Percentiles rank a stretch among this genome's conserved stretches.
Evolutionary conservation across 1,140 invertebrate species (phyloP).

Genomic region (Drosophila bipectinata): DNA sequence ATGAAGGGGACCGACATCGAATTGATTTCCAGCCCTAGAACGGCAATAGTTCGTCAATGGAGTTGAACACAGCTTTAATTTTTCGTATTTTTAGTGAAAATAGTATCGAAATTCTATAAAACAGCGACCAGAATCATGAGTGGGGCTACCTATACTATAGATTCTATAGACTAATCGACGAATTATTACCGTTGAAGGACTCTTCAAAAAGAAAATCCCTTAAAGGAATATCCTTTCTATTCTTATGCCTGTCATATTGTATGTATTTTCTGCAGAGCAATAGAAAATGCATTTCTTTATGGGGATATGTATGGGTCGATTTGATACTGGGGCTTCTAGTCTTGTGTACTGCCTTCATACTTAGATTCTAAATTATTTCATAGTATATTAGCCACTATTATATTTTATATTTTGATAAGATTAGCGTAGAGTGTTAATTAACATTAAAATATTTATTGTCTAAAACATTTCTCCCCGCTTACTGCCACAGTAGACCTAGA

Average conservation of each 20-base stretch:
- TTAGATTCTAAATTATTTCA: slow-evolving; percentile 28
- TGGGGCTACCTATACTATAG: not conserved
- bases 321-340: slow-evolving; percentile 27
- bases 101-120: not conserved
- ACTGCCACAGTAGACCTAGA: slow-evolving; percentile 40
- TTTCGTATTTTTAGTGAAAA: slow-evolving; percentile 6
- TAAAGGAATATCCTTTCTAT: slow-evolving; percentile 10
- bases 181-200: slow-evolving; percentile 7
- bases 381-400: slow-evolving; percentile 34
- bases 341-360: slow-evolving; percentile 1
- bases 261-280: not conserved
- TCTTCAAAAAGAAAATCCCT: slow-evolving; percentile 5
- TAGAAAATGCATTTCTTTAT: not conserved
- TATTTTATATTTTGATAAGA: slow-evolving; percentile 26
- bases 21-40: slow-evolving; percentile 9
- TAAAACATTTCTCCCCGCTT: slow-evolving; percentile 74
- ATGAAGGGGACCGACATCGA: slow-evolving; percentile 15
- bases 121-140: not conserved
- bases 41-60: slow-evolving; percentile 25
- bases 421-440: slow-evolving; percentile 46
- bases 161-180: slow-evolving; percentile 4
- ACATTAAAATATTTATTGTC: slow-evolving; percentile 81
- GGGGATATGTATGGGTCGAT: slow-evolving; percentile 32
- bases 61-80: slow-evolving; percentile 17
- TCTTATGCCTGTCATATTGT: slow-evolving; percentile 3